Base-by-base conservation (phyloP, 2,888 invertebrate species). In the Acanthosoma haemorrhoidale region DNA sequence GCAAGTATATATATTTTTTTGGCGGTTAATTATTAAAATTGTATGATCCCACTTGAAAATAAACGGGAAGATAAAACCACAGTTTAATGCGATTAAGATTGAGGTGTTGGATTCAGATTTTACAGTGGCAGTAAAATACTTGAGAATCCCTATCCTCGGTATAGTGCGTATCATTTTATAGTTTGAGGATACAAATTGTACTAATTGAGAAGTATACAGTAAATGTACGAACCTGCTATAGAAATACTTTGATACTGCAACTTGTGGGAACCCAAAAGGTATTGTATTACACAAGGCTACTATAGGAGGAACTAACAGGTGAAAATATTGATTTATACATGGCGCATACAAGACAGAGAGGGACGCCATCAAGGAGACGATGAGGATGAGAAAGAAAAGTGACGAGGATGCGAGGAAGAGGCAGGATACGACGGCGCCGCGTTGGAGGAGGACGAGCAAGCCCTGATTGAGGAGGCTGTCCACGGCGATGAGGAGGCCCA, bases 391-490 rank as follows among this genome's bases (percentile, higher is more conserved):
- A 3, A 2, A 21, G 25, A 51, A 51, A 25, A 51, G 51, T 25
- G 25, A 9, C 3, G 51, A 51, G 9, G 51, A 51, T n/a, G 51
- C 51, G 51, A 51, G 21, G 6, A 25, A 25, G 13, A 51, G 25
- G 13, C 51, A 51, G 1, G 51, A 51, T 2, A 13, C 13, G 3
- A n/a, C 21, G 51, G 21, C 21, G 0, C 25, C 25, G 0, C 13
- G 13, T 6, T 25, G 51, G 51, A 16, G 25, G 51, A 25, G 6
- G 6, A 25, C 5, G 13, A 25, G 5, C 5, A 21, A 21, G 4
- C 51, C 51, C n/a, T 51, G 51, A 25, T 51, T 51, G 25, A 51
- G 21, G 25, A 51, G 51, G 51, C 51, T 51, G 25, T 51, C 51
- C 13, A n/a, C 21, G n/a, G 51, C 51, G 51, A n/a, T 25, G 51